These are phyloP conservation scores for Encarsia formosa DNA, from an alignment of 2,888 invertebrate genomes.

Conservation along the genomic window DNA sequence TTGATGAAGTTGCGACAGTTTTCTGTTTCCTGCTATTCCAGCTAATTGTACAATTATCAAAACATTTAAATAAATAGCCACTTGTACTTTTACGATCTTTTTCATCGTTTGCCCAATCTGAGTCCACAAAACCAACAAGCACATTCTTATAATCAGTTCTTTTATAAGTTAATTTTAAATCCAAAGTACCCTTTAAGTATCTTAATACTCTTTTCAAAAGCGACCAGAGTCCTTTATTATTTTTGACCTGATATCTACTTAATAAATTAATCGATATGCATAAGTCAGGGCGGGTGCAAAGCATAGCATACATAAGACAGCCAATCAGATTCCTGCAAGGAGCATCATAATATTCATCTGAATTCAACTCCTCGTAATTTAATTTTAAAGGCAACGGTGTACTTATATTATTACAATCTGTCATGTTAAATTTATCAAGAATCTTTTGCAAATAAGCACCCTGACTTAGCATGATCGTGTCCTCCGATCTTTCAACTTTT, in stretches of 20 bases:
- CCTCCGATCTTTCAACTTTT: background rate
- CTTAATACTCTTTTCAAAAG: background rate
- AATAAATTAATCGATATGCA: background rate
- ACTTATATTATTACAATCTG: background rate
- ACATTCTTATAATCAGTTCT: background rate
- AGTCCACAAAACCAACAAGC: background rate
- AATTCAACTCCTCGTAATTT: too few relatives aligned
- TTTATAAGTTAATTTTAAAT: background rate
- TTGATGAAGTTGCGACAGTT: background rate
- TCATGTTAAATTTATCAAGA: background rate
- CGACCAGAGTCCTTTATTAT: background rate
- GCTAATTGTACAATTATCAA: background rate
- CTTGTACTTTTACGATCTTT: background rate
- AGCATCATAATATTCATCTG: background rate
- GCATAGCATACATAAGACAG: background rate
- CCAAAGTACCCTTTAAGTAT: background rate
- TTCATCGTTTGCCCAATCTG: background rate
- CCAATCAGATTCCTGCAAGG: background rate
- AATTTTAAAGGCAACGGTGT: too few relatives aligned
- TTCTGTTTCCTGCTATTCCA: background rate
- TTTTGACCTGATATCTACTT: background rate
- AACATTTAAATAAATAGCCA: background rate
- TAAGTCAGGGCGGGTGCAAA: too few relatives aligned
- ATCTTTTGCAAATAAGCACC: too few relatives aligned
- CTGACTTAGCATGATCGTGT: background rate